Conservation (phyloP, 2,888 invertebrate genomes). For the Crioceris asparagi region DNA sequence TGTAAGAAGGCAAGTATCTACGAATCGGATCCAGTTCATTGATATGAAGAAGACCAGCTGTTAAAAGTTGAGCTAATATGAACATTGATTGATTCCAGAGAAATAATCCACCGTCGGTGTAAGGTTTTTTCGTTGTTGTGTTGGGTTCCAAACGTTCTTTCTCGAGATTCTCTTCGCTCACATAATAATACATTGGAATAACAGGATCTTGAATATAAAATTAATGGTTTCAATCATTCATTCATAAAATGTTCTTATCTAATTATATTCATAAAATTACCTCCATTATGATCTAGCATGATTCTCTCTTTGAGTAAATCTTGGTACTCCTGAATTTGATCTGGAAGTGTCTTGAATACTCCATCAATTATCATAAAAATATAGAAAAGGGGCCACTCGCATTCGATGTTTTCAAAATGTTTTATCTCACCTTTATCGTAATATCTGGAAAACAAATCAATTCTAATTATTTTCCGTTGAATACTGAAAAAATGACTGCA, state of each 20-base stretch:
- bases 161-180: constrained; percentile 62
- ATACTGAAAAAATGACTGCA: not conserved
- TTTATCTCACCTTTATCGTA: constrained; percentile 89
- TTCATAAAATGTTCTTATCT: too few relatives aligned
- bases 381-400: constrained; percentile 96
- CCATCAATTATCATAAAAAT: constrained; percentile 95
- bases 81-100: constrained; percentile 96
- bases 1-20: constrained; percentile 90
- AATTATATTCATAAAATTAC: constrained; percentile 35
- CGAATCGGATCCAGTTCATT: constrained; percentile 94
- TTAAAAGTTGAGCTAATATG: constrained; percentile 84
- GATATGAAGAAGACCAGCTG: constrained; percentile 78
- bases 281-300: constrained; percentile 70
- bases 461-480: not conserved
- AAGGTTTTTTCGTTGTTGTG: constrained; percentile 25
- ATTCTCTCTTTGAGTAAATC: constrained; percentile 71
- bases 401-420: constrained; percentile 91
- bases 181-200: constrained; percentile 90
- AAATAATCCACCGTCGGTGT: constrained; percentile 55
- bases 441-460: constrained; percentile 42
- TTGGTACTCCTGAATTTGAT: constrained; percentile 89
- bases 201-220: constrained; percentile 55
- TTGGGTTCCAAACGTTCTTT: constrained; percentile 59
- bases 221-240: not conserved
- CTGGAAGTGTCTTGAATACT: constrained; percentile 73